These are phyloP conservation scores for Prionailurus viverrinus DNA, from an alignment of 2,113 vertebrate species.

Conservation along the genomic window DNA sequence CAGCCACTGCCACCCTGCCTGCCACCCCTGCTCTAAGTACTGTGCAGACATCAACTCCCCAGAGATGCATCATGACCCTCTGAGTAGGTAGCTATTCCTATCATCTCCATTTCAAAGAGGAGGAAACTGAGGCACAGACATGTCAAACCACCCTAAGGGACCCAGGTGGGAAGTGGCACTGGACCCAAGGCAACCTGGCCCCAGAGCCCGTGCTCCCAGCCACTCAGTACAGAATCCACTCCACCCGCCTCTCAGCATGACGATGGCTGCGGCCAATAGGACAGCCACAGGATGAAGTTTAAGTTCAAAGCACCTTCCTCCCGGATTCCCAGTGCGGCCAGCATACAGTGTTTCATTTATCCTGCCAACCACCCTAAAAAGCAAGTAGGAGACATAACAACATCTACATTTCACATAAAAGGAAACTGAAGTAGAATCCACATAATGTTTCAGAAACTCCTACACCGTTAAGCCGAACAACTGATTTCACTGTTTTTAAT, in stretches of 20 bases:
- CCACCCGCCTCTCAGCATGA: neutral
- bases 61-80: neutral
- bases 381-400: conserved; percentile 62
- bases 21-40: neutral
- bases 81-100: neutral
- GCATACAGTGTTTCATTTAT: conserved; percentile 27
- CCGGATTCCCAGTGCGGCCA: conserved; percentile 1
- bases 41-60: neutral
- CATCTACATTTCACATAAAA: conserved; percentile 12
- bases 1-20: neutral
- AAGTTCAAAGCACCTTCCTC: conserved; percentile 60
- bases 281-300: neutral
- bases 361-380: conserved; percentile 55
- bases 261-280: neutral
- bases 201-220: neutral
- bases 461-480: neutral
- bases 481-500: neutral
- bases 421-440: neutral
- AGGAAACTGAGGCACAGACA: conserved; percentile 25
- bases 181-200: neutral
- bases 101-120: conserved; percentile 15
- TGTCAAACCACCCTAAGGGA: conserved; percentile 4
- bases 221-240: neutral
- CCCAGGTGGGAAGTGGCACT: neutral
- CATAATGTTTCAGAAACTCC: conserved; percentile 23